Base-by-base conservation (phyloP, 1,140 invertebrate genomes). In the Brachionus plicatilis region DNA sequence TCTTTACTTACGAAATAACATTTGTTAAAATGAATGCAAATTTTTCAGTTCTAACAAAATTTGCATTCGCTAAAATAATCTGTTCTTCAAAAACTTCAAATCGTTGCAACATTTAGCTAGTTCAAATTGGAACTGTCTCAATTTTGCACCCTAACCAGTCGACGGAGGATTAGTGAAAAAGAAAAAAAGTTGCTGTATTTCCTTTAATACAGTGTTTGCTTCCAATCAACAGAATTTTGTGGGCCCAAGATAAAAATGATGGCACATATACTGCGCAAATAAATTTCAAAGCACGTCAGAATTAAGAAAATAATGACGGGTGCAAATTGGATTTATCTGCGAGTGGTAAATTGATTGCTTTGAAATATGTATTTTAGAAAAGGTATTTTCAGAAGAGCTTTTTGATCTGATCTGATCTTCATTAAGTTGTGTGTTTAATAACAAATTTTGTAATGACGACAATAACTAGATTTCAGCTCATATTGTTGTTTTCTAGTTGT, bases 361-460 rank as follows among this genome's bases (percentile, higher is more conserved):
- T 72, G 37, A 43, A 41, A 72, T 43, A 41, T 43, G 33, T 14
- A 43, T 72, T 72, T 37, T 72, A 43, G 33, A 17, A 72, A 72
- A 72, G 68, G 68, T 72, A 72, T 72, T 72, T 45, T 68, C 66
- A 68, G 66, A 68, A 68, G 66, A 68, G 66, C 29, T 68, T 72
- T 72, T 72, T 72, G 68, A 72, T 72, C 68, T 72, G 68, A 72
- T 72, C 68, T 72, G 68, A 72, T 72, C 68, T 43, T 72, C 68
- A 72, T 72, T 72, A 72, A 72, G 33, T 72, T 41, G 11, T 33
- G 37, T 72, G 68, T 72, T 72, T 72, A 72, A 37, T 76, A 76
- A 76, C 43, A 76, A 76, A 76, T 76, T 50, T 76, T 76, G 9
- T 50, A 76, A 53, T 76, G 72, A 76, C 72, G 72, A 76, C 72